Conservation (phyloP, 1,140 invertebrate species). For the Macrosteles quadrilineatus region DNA sequence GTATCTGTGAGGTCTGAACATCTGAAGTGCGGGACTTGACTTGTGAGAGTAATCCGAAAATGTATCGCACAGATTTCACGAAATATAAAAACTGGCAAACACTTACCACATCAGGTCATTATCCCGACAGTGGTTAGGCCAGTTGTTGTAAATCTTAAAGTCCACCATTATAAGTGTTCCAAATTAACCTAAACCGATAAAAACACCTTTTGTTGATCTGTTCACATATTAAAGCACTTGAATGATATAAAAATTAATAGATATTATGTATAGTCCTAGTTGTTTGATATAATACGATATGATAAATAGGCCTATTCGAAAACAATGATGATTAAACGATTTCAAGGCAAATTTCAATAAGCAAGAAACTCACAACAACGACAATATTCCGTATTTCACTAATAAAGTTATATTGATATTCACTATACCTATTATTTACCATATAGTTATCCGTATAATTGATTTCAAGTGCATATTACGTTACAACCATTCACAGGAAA, state of each 20-base stretch:
- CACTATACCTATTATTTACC: too few relatives aligned
- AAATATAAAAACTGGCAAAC: constrained; percentile 9
- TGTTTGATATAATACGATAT: too few relatives aligned
- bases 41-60: not conserved
- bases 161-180: constrained; percentile 28
- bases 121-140: constrained; percentile 25
- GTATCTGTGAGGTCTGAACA: constrained; percentile 17
- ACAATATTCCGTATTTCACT: too few relatives aligned
- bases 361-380: too few relatives aligned
- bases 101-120: constrained; percentile 29
- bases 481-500: constrained; percentile 17
- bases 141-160: constrained; percentile 25
- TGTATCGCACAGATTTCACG: constrained; percentile 5
- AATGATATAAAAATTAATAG: too few relatives aligned
- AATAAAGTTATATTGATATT: too few relatives aligned
- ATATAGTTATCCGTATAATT: too few relatives aligned
- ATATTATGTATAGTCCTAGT: too few relatives aligned
- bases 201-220: not conserved
- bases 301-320: too few relatives aligned
- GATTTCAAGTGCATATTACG: not conserved
- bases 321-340: too few relatives aligned
- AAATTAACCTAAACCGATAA: too few relatives aligned
- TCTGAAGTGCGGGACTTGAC: constrained; percentile 9
- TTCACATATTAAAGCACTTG: not conserved
- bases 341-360: too few relatives aligned